Conservation (phyloP, 2,113 vertebrate species). For the Gulo gulo region DNA sequence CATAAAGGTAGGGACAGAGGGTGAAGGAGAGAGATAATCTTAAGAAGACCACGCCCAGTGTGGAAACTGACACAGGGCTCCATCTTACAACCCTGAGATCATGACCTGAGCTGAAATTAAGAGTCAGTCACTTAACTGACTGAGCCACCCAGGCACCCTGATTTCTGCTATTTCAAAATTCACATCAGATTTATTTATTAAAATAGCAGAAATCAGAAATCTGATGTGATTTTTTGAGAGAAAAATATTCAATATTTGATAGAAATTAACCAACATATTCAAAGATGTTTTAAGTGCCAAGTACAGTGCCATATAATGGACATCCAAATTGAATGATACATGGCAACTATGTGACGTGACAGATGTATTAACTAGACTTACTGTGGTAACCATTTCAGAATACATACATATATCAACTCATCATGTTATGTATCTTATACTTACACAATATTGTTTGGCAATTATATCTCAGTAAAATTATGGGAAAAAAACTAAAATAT, state of each 20-base stretch:
- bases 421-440: neutral
- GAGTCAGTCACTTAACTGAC: neutral
- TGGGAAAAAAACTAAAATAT: neutral
- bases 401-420: neutral
- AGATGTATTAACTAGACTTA: neutral
- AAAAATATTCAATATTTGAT: neutral
- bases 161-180: neutral
- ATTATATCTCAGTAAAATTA: neutral
- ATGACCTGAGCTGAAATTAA: neutral
- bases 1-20: neutral
- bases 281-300: neutral
- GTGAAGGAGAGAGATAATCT: neutral
- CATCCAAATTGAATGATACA: neutral
- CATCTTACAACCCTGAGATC: neutral
- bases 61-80: neutral
- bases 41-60: neutral
- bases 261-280: neutral
- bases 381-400: neutral
- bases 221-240: neutral
- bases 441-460: neutral
- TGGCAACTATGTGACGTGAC: neutral
- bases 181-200: too few species aligned
- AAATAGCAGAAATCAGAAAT: neutral
- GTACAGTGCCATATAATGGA: neutral
- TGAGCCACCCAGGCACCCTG: neutral